Base-by-base conservation (phyloP, 1,140 invertebrate species). In the Bombus polaris region DNA sequence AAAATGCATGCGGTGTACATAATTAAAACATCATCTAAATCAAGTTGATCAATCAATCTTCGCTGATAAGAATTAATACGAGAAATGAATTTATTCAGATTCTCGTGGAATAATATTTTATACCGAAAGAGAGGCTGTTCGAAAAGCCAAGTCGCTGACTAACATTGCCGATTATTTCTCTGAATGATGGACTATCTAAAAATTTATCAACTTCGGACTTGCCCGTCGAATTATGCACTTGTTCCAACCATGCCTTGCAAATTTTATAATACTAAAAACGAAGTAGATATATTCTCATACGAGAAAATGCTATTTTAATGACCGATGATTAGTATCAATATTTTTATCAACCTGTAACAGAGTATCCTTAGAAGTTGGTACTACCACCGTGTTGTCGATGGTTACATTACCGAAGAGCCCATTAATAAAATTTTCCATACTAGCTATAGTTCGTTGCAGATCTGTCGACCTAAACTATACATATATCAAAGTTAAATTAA, bases 1-100 rank as follows among this genome's bases (percentile, higher is more conserved):
- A 96, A 98, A 2, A 96, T 96, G 92, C 97, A 98, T 83, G 96
- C 95, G 53, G 97, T 96, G 86, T 96, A 97, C 91, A 97, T 96
- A 6, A 28, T 18, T 32, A 59, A 25, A 28, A 66, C 44, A 18
- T 65, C 57, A 0, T 83, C 87, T 88, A 18, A n/a, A 72, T 78
- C 15, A 25, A 62, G 59, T 57, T 15, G 6, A 39, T 66, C 13
- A 12, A 35, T 57, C 39, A 37, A 70, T 42, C 22, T 15, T 53
- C 5, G 4, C 42, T 28, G 6, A 37, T 2, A 25, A 70, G 35
- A 32, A 32, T n/a, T n/a, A 53, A 22, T 37, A 15, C 13, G 12
- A 8, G 1, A 13, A 35, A 13, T n/a, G 44, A 77, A n/a, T 32
- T 59, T 32, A 28, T n/a, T 28, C 70, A 70, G 53, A 68, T 32